A percentile compares a stretch with the other conserved stretches of the same genome.
phyloP scores from a whole-genome alignment of 2,113 vertebrate genomes.

The Charina bottae region DNA sequence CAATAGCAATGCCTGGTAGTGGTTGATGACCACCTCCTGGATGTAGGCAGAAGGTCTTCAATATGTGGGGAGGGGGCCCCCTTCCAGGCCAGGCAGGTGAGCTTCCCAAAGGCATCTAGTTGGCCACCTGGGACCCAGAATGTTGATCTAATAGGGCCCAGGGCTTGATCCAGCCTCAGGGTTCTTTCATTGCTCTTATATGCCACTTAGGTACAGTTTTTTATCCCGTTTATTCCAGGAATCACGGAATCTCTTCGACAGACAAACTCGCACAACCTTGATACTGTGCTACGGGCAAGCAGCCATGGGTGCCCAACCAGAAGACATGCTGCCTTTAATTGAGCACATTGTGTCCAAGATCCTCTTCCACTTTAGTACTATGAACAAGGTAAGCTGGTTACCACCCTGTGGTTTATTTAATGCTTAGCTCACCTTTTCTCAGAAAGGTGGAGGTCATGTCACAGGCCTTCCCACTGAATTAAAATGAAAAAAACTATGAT shows the following conservation, averaged over 20 bases:
- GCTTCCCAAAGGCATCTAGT: too few species aligned
- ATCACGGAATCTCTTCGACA: neutral
- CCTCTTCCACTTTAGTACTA: neutral
- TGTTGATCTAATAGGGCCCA: too few species aligned
- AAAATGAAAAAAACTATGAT: neutral
- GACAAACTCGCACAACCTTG: neutral
- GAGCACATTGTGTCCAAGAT: neutral
- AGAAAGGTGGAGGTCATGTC: neutral
- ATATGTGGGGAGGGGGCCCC: too few species aligned
- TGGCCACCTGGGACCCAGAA: too few species aligned
- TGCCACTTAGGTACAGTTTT: too few species aligned
- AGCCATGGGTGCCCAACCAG: neutral
- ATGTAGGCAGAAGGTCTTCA: too few species aligned
- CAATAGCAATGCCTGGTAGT: too few species aligned
- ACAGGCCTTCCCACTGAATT: neutral
- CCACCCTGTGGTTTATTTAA: neutral
- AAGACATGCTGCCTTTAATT: fast-evolving
- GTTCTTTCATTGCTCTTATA: too few species aligned
- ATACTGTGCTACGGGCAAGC: neutral
- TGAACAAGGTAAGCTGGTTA: neutral
- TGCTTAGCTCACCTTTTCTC: neutral
- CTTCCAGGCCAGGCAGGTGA: too few species aligned
- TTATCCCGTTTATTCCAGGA: neutral
- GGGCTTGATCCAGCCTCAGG: too few species aligned
- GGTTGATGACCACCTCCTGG: too few species aligned